Conservation (phyloP, 1,140 invertebrate species). For the Rhyzopertha dominica region DNA sequence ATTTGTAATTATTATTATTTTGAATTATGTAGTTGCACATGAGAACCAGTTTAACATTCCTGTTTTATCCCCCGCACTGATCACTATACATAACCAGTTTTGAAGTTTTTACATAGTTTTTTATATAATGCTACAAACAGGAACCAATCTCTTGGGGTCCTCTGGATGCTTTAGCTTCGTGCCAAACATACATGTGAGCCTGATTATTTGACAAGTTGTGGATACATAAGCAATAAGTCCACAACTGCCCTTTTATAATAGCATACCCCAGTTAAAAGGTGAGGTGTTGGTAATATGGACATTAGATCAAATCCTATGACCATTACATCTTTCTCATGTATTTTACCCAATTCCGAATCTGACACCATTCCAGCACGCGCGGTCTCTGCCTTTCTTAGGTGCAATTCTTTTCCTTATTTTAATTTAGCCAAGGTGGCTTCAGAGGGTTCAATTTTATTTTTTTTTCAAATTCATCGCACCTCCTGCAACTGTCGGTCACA, state of each 20-base stretch:
- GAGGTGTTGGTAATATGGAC: slow-evolving; percentile 22
- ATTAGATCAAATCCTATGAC: slow-evolving; percentile 21
- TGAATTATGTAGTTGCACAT: slow-evolving; percentile 16
- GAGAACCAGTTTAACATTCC: slow-evolving; percentile 20
- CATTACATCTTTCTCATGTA: background rate
- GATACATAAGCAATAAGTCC: slow-evolving; percentile 22
- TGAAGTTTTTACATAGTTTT: slow-evolving; percentile 16
- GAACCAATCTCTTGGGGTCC: slow-evolving; percentile 23
- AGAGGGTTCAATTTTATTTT: no score
- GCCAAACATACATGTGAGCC: slow-evolving; percentile 18
- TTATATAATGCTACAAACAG: slow-evolving; percentile 18
- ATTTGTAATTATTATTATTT: no score
- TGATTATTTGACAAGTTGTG: slow-evolving; percentile 18
- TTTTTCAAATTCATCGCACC: no score
- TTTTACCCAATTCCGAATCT: background rate
- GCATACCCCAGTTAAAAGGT: slow-evolving; percentile 13
- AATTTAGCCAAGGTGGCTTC: no score
- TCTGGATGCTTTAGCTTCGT: slow-evolving; percentile 19
- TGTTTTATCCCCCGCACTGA: slow-evolving; percentile 24
- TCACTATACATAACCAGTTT: slow-evolving; percentile 25
- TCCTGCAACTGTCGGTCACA: no score
- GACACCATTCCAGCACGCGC: background rate
- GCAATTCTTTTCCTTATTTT: background rate
- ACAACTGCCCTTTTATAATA: slow-evolving; percentile 26
- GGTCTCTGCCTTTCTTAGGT: background rate